Evolutionary conservation across 2,797 vertebrate species (phyloP).

Genomic region (Hydrolagus colliei): DNA sequence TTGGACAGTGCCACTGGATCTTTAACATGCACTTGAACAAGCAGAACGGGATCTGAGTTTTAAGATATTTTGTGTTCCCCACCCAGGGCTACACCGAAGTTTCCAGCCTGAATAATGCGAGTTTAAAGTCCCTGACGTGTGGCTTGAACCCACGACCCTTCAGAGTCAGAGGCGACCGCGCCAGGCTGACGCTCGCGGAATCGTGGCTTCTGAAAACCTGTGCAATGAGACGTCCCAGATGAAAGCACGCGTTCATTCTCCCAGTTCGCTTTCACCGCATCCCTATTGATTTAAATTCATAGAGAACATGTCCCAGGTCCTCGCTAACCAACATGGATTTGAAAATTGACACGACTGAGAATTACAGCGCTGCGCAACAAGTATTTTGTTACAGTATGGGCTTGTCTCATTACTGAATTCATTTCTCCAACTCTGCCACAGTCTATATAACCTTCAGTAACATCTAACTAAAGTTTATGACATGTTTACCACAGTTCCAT

Average conservation of each 20-base stretch:
- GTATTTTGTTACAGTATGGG: not conserved
- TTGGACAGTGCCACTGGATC: no score
- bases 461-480: not conserved
- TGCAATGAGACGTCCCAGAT: not conserved
- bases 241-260: not conserved
- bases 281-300: not conserved
- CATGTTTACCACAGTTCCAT: not conserved
- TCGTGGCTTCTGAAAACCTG: not conserved
- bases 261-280: not conserved
- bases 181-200: no score
- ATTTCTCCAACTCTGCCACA: not conserved
- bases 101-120: no score
- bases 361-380: constrained; percentile 10
- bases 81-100: no score
- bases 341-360: not conserved
- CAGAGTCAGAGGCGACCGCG: no score
- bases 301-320: not conserved
- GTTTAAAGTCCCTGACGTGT: no score
- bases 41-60: no score
- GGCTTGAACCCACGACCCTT: no score
- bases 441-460: constrained; percentile 5
- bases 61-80: no score
- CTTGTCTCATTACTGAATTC: not conserved
- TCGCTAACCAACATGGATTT: not conserved
- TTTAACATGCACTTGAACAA: no score